A percentile compares a stretch with the other conserved stretches of the same genome.
Evolutionary conservation across 2,888 invertebrate species (phyloP).

Genomic region (Agrotis exclamationis): DNA sequence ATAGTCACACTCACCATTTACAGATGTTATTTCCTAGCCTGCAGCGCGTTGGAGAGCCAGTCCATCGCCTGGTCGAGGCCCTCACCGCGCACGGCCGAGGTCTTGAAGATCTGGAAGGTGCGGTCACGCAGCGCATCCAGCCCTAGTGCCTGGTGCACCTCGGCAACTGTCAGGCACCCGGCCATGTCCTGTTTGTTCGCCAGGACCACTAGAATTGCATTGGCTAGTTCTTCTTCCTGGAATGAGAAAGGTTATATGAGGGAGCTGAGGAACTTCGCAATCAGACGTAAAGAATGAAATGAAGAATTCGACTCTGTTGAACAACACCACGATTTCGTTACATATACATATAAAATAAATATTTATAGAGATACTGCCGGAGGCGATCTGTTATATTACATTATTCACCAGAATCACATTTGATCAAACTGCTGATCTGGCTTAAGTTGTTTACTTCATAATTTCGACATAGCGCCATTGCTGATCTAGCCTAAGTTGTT

Average conservation of each 20-base stretch:
- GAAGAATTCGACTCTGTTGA: no score
- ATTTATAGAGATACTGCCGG: no score
- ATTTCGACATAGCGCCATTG: no score
- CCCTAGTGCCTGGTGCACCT: constrained; percentile 99
- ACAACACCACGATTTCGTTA: no score
- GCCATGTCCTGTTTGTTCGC: constrained; percentile 99
- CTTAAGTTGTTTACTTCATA: no score
- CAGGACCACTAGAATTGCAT: constrained; percentile 98
- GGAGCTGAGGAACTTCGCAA: no score
- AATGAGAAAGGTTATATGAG: constrained; percentile 39
- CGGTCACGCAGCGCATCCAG: constrained; percentile 98
- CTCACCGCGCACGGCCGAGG: constrained; percentile 99
- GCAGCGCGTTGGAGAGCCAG: constrained; percentile 98
- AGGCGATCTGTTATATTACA: no score
- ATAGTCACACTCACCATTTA: constrained; percentile 42
- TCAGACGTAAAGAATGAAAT: no score
- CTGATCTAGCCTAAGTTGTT: no score
- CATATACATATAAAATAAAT: no score
- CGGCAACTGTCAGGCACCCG: constrained; percentile 98
- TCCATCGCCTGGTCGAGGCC: constrained; percentile 99
- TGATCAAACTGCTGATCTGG: no score
- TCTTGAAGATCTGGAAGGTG: constrained; percentile 99
- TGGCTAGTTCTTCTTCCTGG: constrained; percentile 99
- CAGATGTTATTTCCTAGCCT: constrained; percentile 95
- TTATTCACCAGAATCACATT: no score